These are phyloP conservation scores for Psittacula derbiana DNA, from an alignment of 2,797 vertebrate species.

Conservation along the genomic window DNA sequence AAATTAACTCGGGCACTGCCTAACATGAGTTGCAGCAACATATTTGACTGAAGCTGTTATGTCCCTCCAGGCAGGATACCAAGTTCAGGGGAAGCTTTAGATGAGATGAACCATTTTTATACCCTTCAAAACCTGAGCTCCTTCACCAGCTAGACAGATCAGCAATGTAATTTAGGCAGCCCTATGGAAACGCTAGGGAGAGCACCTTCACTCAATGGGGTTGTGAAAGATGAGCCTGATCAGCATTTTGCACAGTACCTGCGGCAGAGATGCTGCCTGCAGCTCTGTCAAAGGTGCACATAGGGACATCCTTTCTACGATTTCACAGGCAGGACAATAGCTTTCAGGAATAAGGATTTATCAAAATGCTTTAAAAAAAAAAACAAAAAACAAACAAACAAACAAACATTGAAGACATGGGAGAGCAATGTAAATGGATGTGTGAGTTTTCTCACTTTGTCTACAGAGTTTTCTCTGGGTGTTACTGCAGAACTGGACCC, in stretches of 20 bases:
- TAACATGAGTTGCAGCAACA: background rate
- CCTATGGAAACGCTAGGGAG: background rate
- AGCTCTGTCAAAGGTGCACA: background rate
- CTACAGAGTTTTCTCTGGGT: background rate
- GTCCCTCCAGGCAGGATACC: background rate
- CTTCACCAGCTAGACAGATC: background rate
- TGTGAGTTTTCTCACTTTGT: background rate
- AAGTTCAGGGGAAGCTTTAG: background rate
- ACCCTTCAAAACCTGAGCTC: background rate
- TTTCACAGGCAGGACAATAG: background rate
- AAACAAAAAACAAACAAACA: background rate
- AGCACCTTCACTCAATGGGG: background rate
- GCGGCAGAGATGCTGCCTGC: rapidly evolving
- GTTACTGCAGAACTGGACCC: background rate
- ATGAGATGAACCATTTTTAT: background rate
- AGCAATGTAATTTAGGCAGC: background rate
- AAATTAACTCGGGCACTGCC: conserved; percentile 52
- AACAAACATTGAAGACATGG: background rate
- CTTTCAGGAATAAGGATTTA: background rate
- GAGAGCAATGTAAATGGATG: background rate
- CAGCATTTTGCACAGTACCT: background rate
- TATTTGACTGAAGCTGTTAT: background rate
- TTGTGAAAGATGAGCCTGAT: background rate
- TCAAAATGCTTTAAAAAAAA: background rate
- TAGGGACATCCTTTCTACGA: background rate